Evolutionary conservation across 2,888 invertebrate species (phyloP).

Genomic region (Polydesmus complanatus): DNA sequence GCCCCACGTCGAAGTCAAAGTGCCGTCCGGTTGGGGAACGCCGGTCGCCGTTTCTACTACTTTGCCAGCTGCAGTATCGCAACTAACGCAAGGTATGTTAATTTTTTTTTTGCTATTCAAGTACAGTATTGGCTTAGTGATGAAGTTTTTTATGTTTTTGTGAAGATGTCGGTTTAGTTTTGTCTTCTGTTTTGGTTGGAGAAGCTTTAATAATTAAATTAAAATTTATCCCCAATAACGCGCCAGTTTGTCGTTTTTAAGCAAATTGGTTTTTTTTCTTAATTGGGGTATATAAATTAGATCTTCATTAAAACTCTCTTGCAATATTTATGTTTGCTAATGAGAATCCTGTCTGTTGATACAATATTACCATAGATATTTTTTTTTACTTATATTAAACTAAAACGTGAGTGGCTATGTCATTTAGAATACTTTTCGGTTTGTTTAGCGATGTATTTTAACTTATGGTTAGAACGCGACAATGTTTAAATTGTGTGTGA

Average conservation of each 20-base stretch:
- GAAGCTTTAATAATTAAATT: no score
- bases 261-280: not conserved
- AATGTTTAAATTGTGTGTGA: no score
- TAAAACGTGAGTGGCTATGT: not conserved
- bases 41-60: constrained; percentile 45
- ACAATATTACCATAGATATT: not conserved
- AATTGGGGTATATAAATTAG: constrained; percentile 15
- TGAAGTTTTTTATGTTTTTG: no score
- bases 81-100: constrained; percentile 38
- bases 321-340: not conserved
- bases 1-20: constrained; percentile 51
- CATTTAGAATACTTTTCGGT: not conserved
- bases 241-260: no score
- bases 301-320: constrained; percentile 16
- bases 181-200: no score
- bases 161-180: no score
- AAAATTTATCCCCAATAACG: no score
- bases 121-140: no score
- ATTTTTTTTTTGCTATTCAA: no score
- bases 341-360: not conserved
- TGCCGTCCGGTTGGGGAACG: constrained; percentile 42
- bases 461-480: no score
- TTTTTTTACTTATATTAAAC: not conserved
- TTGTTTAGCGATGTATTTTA: no score
- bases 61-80: constrained; percentile 47